Evolutionary conservation across 2,888 invertebrate species (phyloP), one percentile per base, ranked within the genome.

Genomic region (Apotomis turbidana): DNA sequence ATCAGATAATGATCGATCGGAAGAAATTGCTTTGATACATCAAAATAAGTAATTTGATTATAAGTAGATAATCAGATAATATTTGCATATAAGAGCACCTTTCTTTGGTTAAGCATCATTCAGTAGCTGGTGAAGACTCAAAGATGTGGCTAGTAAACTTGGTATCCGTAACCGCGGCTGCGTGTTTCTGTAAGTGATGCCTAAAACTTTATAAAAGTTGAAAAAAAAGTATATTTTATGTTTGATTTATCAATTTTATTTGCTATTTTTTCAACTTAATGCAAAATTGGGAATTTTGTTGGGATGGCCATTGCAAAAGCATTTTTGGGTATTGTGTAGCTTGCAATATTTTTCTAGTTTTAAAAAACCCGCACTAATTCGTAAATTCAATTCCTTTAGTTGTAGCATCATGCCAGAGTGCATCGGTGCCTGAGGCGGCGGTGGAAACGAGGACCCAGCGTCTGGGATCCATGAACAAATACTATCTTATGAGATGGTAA

Each of bases 401-500:
- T 41, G 27, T 51, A 36, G 58, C 44, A 54, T 68, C 44, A 54
- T 68, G 71, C 52, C 36, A 44, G 41, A 4, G 71, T 4, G 71
- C 62, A 4, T 49, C 62, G n/a, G 36, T 72, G 8, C 44, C 52
- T 2, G 46, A 63, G 4, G 12, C 27, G 9, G n/a, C 41, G 6
- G 41, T 44, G 12, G 44, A 36, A 0, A 5, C 9, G 12, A 46
- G 41, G 44, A 68, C n/a, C 41, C 15, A 36, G 9, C 71, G 71
- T 0, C 3, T 62, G 38, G 60, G 64, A 1, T 51, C 41, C 54
- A 6, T 3, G 13, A 58, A 58, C 27, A 27, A 49, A 63, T 68
- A 72, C 46, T 58, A 12, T 13, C 44, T 58, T 12, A 12, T 41
- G 9, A 68, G 52, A 12, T 72, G 68, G 71, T 72, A n/a, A 62